phyloP scores from a whole-genome alignment of 1,140 invertebrate species.

The Ctenoplectra terminalis region DNA sequence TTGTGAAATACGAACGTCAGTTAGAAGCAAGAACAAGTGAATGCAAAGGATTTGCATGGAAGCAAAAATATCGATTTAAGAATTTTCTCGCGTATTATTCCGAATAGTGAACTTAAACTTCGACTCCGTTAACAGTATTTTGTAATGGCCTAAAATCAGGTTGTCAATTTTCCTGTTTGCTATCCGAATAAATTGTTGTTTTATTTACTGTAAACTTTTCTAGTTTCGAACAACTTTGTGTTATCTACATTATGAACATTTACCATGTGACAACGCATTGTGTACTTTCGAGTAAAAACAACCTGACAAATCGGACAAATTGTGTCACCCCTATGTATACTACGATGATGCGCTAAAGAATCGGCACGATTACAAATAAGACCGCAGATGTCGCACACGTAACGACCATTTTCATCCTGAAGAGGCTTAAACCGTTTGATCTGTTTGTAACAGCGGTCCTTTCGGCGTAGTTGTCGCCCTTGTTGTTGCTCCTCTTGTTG shows the following conservation, averaged over 20 bases:
- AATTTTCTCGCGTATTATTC: not conserved
- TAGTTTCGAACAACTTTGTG: not conserved
- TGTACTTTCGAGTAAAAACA: conserved; percentile 83
- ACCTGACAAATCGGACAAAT: conserved; percentile 82
- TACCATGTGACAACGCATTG: conserved; percentile 82
- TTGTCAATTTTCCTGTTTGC: not conserved
- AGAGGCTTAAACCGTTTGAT: conserved; percentile 74
- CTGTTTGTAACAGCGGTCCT: conserved; percentile 52
- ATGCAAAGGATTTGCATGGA: not conserved
- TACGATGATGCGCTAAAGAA: conserved; percentile 83
- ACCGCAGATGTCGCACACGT: conserved; percentile 82
- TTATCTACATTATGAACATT: conserved; percentile 81
- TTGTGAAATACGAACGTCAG: not conserved
- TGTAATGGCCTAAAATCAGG: not conserved
- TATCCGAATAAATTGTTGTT: not conserved
- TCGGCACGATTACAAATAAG: conserved; percentile 82
- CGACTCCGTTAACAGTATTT: not conserved
- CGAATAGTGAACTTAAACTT: not conserved
- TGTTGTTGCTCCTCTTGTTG: conserved; percentile 33
- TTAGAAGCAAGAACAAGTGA: not conserved
- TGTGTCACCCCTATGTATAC: conserved; percentile 83
- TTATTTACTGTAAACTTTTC: not conserved
- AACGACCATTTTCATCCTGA: conserved; percentile 79
- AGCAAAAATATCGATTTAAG: not conserved
- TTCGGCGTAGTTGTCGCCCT: conserved; percentile 28